Percentiles rank a stretch among this genome's conserved stretches.
phyloP scores from a whole-genome alignment of 2,888 invertebrate species.

The Mesorhabditis belari region DNA sequence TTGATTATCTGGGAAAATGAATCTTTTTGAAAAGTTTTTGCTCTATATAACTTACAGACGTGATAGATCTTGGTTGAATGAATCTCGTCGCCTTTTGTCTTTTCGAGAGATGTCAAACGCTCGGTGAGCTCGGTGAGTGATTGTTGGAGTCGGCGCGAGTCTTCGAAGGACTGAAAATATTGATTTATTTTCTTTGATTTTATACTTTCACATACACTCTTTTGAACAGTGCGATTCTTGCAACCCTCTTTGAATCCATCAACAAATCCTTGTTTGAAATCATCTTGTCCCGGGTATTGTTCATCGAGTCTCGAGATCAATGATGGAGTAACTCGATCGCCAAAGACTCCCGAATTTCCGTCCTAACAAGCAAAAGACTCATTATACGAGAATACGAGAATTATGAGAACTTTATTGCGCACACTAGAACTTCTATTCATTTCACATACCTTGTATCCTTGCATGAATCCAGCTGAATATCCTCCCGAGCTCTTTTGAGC shows the following conservation, averaged over 20 bases:
- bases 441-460: constrained; percentile 39
- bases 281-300: constrained; percentile 52
- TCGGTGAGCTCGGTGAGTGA: constrained; percentile 51
- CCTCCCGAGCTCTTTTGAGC: constrained; percentile 42
- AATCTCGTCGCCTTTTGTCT: constrained; percentile 51
- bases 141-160: constrained; percentile 46
- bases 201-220: constrained; percentile 7
- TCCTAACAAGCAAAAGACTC: constrained; percentile 47
- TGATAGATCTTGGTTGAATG: constrained; percentile 54
- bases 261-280: constrained; percentile 52
- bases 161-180: constrained; percentile 32
- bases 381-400: no score
- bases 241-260: constrained; percentile 53
- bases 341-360: constrained; percentile 51
- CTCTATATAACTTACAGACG: constrained; percentile 45
- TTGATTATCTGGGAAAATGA: constrained; percentile 51
- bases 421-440: background rate
- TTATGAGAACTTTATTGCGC: no score
- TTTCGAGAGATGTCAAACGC: constrained; percentile 48
- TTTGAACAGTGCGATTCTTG: constrained; percentile 26
- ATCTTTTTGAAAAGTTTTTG: background rate
- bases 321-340: constrained; percentile 50
- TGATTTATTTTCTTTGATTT: background rate
- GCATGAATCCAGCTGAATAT: constrained; percentile 53
- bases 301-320: constrained; percentile 51